Evolutionary conservation across 2,113 vertebrate genomes (phyloP), one percentile per base, ranked within the genome.

Genomic region (Crypturellus undulatus): DNA sequence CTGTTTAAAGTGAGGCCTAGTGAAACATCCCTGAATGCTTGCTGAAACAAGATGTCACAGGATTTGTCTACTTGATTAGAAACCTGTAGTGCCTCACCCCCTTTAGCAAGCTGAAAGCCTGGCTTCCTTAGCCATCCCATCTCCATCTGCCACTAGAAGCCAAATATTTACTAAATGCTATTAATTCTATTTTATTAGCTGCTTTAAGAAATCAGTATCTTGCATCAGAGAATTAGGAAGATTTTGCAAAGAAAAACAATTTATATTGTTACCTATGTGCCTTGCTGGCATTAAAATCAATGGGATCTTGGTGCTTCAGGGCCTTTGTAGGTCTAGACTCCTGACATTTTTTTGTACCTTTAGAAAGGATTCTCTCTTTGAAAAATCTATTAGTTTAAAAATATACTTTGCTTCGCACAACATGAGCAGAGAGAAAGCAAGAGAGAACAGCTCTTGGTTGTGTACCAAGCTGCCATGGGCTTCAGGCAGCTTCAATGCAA

Each of bases 401-500:
- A 6, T 65, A 71, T 79, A 11, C 58, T 96, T 60, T 86, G n/a
- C 75, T 93, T 88, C 68, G 30, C 36, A 32, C 51, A 63, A 60
- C 7, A 3, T 58, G 70, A 58, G 54, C 3, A 0, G 49, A 3
- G 14, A 49, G 91, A 65, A 26, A 38, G 68, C 43, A 59, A 52
- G 40, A 75, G 9, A 73, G 65, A 75, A 60, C 8, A 0, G 56
- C 47, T 71, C 54, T 69, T 84, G 71, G 54, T 22, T 22, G n/a
- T 87, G 59, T 76, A 58, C 79, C 69, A 79, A 78, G 43, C 81
- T 87, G 0, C 38, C 34, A 70, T 54, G 42, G 63, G 36, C 52
- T 68, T 65, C 20, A 91, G 79, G 69, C 49, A 65, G 81, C 68
- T 87, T 76, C 34, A 20, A 95, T 90, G 83, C 92, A 88, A 94